Base-by-base conservation (phyloP, 2,888 invertebrate genomes). In the Diabrotica balteata region DNA sequence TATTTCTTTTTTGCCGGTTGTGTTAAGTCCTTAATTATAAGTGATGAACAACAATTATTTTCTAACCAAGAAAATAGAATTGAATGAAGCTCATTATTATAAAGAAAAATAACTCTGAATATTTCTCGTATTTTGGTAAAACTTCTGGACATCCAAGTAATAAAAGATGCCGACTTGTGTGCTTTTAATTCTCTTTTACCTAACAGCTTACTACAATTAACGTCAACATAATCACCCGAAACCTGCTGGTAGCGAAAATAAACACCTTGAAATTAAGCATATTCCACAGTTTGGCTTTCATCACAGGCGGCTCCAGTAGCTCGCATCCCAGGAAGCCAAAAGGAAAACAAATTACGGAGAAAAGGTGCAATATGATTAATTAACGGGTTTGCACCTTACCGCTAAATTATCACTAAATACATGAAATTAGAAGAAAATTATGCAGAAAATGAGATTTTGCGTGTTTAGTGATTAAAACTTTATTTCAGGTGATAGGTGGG, bases 281-380 rank as follows among this genome's bases (percentile, higher is more conserved):
- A 60, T 67, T 62, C 67, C 49, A 58, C 65, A 64, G 67, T 66
- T 69, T 66, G 61, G 63, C 66, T 69, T 72, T 72, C 66, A 68
- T 68, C 68, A 58, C 49, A 64, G 44, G 17, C 61, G 53, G 46
- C 53, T 42, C n/a, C 54, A 54, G 10, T 42, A 8, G 10, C 42
- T 54, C 61, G 22, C 52, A 32, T 58, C 66, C 66, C 59, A 49
- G 67, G 70, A 61, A 58, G 54, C 65, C 54, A 67, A 69, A 64
- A 69, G 69, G 60, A 69, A 72, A 72, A 72, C 69, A 71, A 71
- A 69, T 71, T 70, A 68, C 65, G 50, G 22, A 55, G 69, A 65
- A 68, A 69, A 75, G 73, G 73, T 74, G 72, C 59, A 67, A 72
- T 72, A 73, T 73, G 75, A 75, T 75, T 73, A 75, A 73, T 73